Conservation (phyloP, 64 coral and sea anemone species). For the Pachyseris speciosa region DNA sequence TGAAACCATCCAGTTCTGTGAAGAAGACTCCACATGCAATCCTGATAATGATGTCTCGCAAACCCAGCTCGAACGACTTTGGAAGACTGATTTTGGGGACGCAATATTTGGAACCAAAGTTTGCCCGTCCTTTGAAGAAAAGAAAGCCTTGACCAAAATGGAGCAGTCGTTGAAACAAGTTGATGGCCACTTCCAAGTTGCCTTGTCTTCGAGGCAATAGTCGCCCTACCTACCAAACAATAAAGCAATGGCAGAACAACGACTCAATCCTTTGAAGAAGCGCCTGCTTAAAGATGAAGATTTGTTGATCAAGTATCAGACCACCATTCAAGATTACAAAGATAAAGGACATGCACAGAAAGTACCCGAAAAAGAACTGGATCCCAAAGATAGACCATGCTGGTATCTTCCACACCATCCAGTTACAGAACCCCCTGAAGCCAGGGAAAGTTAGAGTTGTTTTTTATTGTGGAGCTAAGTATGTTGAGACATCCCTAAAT, state of each 20-base stretch:
- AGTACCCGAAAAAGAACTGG: slow-evolving; percentile 3
- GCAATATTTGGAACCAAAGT: neutral
- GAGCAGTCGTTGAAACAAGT: slow-evolving; percentile 39
- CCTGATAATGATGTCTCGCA: neutral
- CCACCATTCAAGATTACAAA: slow-evolving; percentile 18
- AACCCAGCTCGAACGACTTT: slow-evolving; percentile 15
- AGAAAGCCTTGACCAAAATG: slow-evolving; percentile 41
- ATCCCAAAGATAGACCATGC: slow-evolving; percentile 1
- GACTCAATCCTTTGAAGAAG: slow-evolving; percentile 17
- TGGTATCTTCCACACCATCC: slow-evolving; percentile 53
- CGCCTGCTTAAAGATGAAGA: slow-evolving; percentile 7
- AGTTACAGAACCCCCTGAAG: neutral
- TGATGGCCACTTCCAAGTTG: slow-evolving; percentile 60
- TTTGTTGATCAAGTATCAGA: neutral
- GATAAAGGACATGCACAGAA: slow-evolving; percentile 27
- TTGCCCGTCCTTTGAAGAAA: slow-evolving; percentile 59
- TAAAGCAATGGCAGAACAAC: slow-evolving; percentile 44
- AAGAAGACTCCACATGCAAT: no score
- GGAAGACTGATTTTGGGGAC: slow-evolving; percentile 51
- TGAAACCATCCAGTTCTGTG: no score
- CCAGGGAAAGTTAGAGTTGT: neutral
- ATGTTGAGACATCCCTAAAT: slow-evolving; percentile 33
- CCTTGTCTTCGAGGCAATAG: slow-evolving; percentile 38
- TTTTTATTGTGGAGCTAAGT: neutral
- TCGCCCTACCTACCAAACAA: slow-evolving; percentile 63